Evolutionary conservation across 2,113 vertebrate genomes (phyloP).

Genomic region (Pardalotus punctatus): DNA sequence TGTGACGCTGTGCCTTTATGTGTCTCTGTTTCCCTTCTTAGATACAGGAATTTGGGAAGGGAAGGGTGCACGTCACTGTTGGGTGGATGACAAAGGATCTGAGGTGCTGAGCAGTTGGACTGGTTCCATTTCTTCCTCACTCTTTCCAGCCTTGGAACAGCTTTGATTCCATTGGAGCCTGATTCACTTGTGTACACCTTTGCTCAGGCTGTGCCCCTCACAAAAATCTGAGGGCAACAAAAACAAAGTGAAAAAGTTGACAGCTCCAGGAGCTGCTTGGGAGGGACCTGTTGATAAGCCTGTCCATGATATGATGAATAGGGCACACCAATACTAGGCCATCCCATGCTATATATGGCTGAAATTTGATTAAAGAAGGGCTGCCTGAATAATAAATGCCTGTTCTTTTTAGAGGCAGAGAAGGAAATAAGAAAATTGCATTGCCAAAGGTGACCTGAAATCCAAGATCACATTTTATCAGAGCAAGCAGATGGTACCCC

Average conservation of each 20-base stretch:
- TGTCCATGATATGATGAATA: neutral
- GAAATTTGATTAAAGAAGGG: neutral
- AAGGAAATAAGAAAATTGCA: neutral
- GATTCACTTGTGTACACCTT: neutral
- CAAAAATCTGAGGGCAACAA: neutral
- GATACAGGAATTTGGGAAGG: neutral
- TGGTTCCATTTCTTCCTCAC: neutral
- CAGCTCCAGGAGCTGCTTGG: neutral
- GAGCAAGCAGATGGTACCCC: neutral
- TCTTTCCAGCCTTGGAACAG: neutral
- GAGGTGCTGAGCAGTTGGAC: neutral
- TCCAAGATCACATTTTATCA: neutral
- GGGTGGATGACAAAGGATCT: neutral
- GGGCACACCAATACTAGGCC: too few relatives aligned
- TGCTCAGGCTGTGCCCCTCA: neutral
- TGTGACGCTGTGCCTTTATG: neutral
- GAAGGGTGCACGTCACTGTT: neutral
- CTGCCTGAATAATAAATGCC: neutral
- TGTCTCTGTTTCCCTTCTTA: neutral
- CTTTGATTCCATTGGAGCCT: neutral
- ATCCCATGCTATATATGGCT: accelerated
- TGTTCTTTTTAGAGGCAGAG: neutral
- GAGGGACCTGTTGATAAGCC: neutral
- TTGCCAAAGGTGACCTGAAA: neutral
- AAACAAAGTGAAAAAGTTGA: neutral